These are phyloP conservation scores for Plebejus argus DNA, from an alignment of 2,888 invertebrate genomes.

Conservation along the genomic window DNA sequence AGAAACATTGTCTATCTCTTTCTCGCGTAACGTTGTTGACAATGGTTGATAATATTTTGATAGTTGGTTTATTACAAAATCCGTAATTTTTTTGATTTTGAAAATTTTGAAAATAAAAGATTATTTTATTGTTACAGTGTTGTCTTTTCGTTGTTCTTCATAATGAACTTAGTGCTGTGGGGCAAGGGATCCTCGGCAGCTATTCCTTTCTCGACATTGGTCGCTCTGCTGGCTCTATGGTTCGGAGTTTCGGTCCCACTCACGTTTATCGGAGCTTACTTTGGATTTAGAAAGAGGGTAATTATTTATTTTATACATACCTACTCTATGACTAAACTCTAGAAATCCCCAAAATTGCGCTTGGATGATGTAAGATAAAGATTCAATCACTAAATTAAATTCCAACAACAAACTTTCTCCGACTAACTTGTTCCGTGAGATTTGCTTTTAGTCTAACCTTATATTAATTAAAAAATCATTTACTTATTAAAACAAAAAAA, in stretches of 20 bases:
- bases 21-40: background rate
- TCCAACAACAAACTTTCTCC: no score
- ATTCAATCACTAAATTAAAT: no score
- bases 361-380: no score
- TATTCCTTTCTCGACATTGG: constrained; percentile 96
- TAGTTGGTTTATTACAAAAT: no score
- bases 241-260: constrained; percentile 99
- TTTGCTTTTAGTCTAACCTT: background rate
- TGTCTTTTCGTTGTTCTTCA: constrained; percentile 97
- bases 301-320: constrained; percentile 50
- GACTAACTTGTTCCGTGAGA: no score
- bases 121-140: constrained; percentile 87
- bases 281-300: constrained; percentile 98
- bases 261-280: constrained; percentile 98
- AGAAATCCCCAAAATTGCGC: background rate
- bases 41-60: no score
- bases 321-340: background rate
- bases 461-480: background rate
- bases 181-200: constrained; percentile 97
- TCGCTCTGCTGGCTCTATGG: constrained; percentile 97
- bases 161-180: constrained; percentile 98
- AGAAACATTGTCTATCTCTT: background rate
- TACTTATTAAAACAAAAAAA: background rate
- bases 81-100: no score
- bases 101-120: no score